Base-by-base conservation (phyloP, 2,797 vertebrate genomes). In the Lemur catta region DNA sequence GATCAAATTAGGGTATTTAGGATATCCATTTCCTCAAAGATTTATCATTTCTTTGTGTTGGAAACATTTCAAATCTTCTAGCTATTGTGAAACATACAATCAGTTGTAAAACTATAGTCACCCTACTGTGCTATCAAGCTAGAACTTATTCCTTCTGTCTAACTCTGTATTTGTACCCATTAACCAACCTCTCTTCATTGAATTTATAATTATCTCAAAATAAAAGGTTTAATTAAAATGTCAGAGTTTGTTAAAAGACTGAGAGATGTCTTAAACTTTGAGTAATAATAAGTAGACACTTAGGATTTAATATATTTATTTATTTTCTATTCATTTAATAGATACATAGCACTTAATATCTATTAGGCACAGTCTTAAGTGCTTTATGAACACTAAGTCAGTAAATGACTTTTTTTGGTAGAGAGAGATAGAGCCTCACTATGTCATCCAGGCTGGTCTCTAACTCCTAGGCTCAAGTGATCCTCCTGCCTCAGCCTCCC, bases 321-420 rank as follows among this genome's bases (percentile, higher is more conserved):
- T 81, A 35, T 61, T 92, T 91, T 96, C 71, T 75, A 30, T 46
- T 75, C 71, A 65, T 87, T 95, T 84, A 67, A 75, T 30, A 71
- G 48, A 84, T 2, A 71, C 13, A 2, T 10, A 59, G 11, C 18
- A 76, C 50, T 96, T 82, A 65, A 18, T 28, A 61, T 48, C 6
- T 74, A 11, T 46, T 59, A 89, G n/a, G 26, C 33, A 71, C 5
- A 43, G 84, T 43, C 30, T 8, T 75, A 85, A 75, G 50, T 26
- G 33, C 65, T 81, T 92, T 65, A 15, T 67, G 50, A 76, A 80
- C 76, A 35, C 63, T 75, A 52, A 28, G 24, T 84, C 9, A 18
- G 4, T 24, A 92, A 86, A 59, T 61, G 38, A 33, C 10, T 82
- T 15, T 74, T n/a, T 65, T 33, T n/a, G 30, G 10, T 59, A 59